Evolutionary conservation across 1,140 invertebrate genomes (phyloP).

Genomic region (Marisa cornuarietis): DNA sequence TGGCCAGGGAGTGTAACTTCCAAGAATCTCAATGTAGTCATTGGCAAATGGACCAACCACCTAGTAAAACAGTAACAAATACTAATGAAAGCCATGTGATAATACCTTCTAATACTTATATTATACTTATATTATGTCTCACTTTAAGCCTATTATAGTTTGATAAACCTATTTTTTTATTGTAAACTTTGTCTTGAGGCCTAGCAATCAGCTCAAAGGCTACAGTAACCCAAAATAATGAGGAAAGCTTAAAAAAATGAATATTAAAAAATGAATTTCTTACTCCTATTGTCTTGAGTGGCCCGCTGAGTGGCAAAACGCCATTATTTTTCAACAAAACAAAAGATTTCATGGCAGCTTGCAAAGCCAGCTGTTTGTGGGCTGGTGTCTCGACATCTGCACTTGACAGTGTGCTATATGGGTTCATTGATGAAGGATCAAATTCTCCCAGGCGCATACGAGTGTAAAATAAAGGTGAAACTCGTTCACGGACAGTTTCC

Average conservation of each 20-base stretch:
- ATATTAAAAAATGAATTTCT: not conserved
- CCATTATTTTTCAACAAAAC: constrained; percentile 54
- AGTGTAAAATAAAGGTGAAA: constrained; percentile 60
- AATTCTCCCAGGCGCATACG: constrained; percentile 62
- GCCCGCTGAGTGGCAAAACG: constrained; percentile 18
- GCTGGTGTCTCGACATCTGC: constrained; percentile 42
- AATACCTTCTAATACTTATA: not conserved
- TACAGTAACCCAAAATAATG: no score
- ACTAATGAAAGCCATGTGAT: not conserved
- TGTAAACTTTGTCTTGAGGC: not conserved
- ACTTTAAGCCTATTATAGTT: not conserved
- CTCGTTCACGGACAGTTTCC: constrained; percentile 32
- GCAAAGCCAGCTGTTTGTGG: constrained; percentile 41
- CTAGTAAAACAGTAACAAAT: constrained; percentile 40
- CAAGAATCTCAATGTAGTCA: constrained; percentile 58
- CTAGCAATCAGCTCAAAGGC: not conserved
- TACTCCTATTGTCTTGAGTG: constrained; percentile 16
- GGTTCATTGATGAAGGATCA: constrained; percentile 56
- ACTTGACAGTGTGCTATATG: constrained; percentile 36
- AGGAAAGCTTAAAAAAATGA: not conserved
- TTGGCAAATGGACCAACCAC: constrained; percentile 64
- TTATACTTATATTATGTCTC: not conserved
- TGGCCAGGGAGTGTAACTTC: constrained; percentile 52
- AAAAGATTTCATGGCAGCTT: constrained; percentile 48
- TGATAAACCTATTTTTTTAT: no score